phyloP scores from a whole-genome alignment of 2,888 invertebrate genomes.

The Chloroclystis v-ata region DNA sequence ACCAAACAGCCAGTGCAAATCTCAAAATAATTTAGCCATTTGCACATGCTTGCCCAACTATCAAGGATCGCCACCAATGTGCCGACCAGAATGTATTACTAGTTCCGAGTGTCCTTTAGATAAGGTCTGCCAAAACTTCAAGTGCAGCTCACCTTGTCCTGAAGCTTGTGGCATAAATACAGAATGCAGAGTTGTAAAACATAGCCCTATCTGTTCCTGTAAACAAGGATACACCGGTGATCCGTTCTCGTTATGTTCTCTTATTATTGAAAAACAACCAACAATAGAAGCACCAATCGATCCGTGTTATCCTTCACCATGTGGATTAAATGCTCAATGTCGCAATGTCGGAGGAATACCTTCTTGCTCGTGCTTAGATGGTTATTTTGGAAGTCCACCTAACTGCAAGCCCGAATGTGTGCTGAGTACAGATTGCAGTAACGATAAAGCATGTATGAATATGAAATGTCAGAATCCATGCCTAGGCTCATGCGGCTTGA shows the following conservation, averaged over 20 bases:
- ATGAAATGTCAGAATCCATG: conserved; percentile 89
- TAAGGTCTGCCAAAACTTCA: conserved; percentile 83
- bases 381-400: conserved; percentile 84
- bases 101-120: conserved; percentile 82
- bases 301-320: conserved; percentile 87
- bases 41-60: conserved; percentile 84
- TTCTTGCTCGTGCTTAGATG: conserved; percentile 82
- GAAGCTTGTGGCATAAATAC: conserved; percentile 84
- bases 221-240: conserved; percentile 79
- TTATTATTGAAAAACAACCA: conserved; percentile 49
- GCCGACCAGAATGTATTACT: conserved; percentile 83
- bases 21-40: conserved; percentile 78
- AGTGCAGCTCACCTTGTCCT: conserved; percentile 84
- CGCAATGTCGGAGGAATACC: conserved; percentile 72
- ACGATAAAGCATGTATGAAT: conserved; percentile 84
- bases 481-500: conserved; percentile 85
- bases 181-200: conserved; percentile 83
- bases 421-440: conserved; percentile 85
- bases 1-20: conserved; percentile 81
- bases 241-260: conserved; percentile 78
- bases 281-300: conserved; percentile 47
- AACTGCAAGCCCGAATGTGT: conserved; percentile 86
- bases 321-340: conserved; percentile 85
- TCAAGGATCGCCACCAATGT: conserved; percentile 83
- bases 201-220: conserved; percentile 84